phyloP scores from a whole-genome alignment of 2,888 invertebrate genomes.

The Cosmorhoe ocellata region DNA sequence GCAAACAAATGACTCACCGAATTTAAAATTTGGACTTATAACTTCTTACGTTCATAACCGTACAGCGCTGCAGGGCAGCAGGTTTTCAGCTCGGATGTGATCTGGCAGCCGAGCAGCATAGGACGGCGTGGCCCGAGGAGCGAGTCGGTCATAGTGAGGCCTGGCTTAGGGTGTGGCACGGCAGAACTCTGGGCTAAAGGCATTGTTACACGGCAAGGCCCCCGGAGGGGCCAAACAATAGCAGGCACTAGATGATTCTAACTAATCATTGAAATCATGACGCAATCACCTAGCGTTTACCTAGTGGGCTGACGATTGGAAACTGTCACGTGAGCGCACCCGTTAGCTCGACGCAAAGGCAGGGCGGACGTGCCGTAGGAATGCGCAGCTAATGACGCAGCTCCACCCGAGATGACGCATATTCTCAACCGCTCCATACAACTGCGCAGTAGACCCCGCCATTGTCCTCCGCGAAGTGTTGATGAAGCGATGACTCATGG shows the following conservation, averaged over 20 bases:
- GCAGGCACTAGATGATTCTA: slow-evolving; percentile 35
- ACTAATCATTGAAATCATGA: slow-evolving; percentile 51
- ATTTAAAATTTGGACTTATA: slow-evolving; percentile 26
- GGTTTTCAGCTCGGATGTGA: slow-evolving; percentile 19
- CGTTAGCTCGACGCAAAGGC: slow-evolving; percentile 49
- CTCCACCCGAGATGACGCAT: slow-evolving; percentile 41
- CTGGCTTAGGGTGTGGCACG: slow-evolving; percentile 38
- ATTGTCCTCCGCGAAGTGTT: slow-evolving; percentile 60
- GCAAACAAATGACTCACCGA: slow-evolving; percentile 55
- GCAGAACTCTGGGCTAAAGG: slow-evolving; percentile 65
- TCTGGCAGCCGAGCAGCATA: slow-evolving; percentile 30
- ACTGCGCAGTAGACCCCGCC: slow-evolving; percentile 56
- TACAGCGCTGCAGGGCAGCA: slow-evolving; percentile 21
- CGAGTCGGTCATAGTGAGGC: slow-evolving; percentile 29
- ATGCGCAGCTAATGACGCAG: slow-evolving; percentile 40
- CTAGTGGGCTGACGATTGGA: slow-evolving; percentile 80
- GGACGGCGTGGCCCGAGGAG: slow-evolving; percentile 23
- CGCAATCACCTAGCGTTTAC: slow-evolving; percentile 72
- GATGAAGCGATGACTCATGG: slow-evolving; percentile 74
- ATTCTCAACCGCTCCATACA: slow-evolving; percentile 50
- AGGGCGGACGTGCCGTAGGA: slow-evolving; percentile 48
- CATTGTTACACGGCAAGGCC: slow-evolving; percentile 65
- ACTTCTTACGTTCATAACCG: slow-evolving; percentile 23
- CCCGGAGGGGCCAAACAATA: slow-evolving; percentile 50
- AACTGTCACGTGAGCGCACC: slow-evolving; percentile 54